phyloP scores from a whole-genome alignment of 2,113 vertebrate genomes.

The Chaenogobius annularis region DNA sequence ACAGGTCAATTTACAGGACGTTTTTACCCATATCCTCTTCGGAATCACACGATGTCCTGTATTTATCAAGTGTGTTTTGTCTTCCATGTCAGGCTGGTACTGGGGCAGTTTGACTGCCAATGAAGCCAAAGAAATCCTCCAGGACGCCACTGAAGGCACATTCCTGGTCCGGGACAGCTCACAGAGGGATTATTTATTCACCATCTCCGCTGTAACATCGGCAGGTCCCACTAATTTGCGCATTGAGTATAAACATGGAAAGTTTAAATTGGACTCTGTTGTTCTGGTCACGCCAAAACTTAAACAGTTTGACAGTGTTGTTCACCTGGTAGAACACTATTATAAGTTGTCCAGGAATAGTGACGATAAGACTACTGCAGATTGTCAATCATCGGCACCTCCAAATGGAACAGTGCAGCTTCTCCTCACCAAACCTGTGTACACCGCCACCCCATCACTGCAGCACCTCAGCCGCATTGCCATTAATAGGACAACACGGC shows the following conservation, averaged over 20 bases:
- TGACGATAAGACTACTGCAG: slow-evolving; percentile 52
- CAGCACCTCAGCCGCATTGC: slow-evolving; percentile 90
- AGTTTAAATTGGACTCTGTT: slow-evolving; percentile 95
- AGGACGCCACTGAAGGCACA: slow-evolving; percentile 88
- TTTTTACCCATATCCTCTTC: background rate
- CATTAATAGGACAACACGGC: slow-evolving; percentile 86
- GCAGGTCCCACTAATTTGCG: slow-evolving; percentile 94
- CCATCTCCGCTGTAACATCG: slow-evolving; percentile 94
- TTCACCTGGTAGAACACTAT: slow-evolving; percentile 94
- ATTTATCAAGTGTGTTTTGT: background rate
- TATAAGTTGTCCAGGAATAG: slow-evolving; percentile 85
- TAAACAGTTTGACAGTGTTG: slow-evolving; percentile 93
- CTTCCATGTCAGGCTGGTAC: slow-evolving; percentile 87
- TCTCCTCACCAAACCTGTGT: slow-evolving; percentile 90
- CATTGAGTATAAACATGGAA: slow-evolving; percentile 91
- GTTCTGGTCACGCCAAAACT: slow-evolving; percentile 90
- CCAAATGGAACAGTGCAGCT: slow-evolving; percentile 91
- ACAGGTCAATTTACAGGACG: slow-evolving; percentile 65
- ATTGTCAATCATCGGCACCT: slow-evolving; percentile 63
- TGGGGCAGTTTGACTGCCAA: slow-evolving; percentile 93
- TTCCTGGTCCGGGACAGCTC: slow-evolving; percentile 95
- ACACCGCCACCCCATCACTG: slow-evolving; percentile 81
- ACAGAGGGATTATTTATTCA: slow-evolving; percentile 92
- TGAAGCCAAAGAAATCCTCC: slow-evolving; percentile 92
- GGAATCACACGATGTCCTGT: background rate